Evolutionary conservation across 2,113 vertebrate species (phyloP).

Genomic region (Tursiops truncatus): DNA sequence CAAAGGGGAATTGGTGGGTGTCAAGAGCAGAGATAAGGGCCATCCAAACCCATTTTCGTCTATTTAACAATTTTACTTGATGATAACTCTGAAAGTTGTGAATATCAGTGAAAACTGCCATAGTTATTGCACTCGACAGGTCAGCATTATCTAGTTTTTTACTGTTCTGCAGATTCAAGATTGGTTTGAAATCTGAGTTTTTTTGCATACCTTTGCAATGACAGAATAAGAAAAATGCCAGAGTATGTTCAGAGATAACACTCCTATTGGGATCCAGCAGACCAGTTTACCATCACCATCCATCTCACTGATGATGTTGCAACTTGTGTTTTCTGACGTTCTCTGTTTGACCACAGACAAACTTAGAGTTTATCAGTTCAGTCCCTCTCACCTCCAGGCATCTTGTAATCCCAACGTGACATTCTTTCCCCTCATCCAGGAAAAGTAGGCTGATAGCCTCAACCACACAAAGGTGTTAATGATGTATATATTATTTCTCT

Average conservation of each 20-base stretch:
- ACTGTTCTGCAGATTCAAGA: not conserved
- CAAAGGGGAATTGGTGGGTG: not conserved
- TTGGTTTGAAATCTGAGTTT: not conserved
- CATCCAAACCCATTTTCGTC: not conserved
- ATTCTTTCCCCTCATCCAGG: not conserved
- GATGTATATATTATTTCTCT: not conserved
- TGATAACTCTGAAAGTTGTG: not conserved
- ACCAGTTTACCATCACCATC: not conserved
- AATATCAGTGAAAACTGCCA: not conserved
- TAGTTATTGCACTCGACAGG: not conserved
- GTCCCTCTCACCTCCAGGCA: not conserved
- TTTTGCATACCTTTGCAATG: slow-evolving; percentile 17
- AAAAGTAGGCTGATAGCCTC: not conserved
- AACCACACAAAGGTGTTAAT: not conserved
- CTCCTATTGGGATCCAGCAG: not conserved
- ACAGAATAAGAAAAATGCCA: not conserved
- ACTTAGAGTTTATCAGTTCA: not conserved
- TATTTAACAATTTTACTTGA: not conserved
- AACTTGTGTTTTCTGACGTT: not conserved
- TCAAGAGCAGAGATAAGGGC: not conserved
- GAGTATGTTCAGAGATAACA: not conserved
- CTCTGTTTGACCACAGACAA: not conserved
- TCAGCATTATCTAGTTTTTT: not conserved
- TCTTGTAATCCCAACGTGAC: not conserved
- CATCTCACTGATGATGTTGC: not conserved